These are phyloP conservation scores for Melanotaenia parkinsoni DNA, from an alignment of 2,797 vertebrate species.

Conservation along the genomic window DNA sequence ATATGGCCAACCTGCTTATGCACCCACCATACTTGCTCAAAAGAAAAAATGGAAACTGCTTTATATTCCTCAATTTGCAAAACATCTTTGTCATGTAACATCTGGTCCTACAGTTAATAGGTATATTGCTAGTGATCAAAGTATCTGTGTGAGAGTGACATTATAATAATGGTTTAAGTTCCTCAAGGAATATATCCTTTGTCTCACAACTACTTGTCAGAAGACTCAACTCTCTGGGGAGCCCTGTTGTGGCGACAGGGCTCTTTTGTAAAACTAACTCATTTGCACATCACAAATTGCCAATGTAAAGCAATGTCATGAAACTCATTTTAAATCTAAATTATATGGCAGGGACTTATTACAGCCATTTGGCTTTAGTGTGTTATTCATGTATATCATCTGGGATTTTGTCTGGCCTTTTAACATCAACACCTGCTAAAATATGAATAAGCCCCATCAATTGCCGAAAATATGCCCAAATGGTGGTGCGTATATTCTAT, in stretches of 20 bases:
- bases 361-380: constrained; percentile 34
- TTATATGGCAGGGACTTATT: constrained; percentile 20
- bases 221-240: constrained; percentile 27
- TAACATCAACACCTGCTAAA: constrained; percentile 16
- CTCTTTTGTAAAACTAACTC: constrained; percentile 33
- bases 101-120: constrained; percentile 38
- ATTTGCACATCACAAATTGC: constrained; percentile 24
- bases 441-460: constrained; percentile 10
- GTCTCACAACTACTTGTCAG: constrained; percentile 21
- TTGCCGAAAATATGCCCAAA: not conserved
- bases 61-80: constrained; percentile 49
- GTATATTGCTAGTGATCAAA: constrained; percentile 40
- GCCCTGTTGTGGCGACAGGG: constrained; percentile 20
- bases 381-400: constrained; percentile 25
- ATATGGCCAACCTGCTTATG: constrained; percentile 40
- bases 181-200: constrained; percentile 20
- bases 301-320: not conserved
- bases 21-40: not conserved
- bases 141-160: constrained; percentile 4
- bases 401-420: constrained; percentile 13
- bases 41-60: constrained; percentile 11
- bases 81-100: constrained; percentile 43
- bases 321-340: not conserved
- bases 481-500: too few relatives aligned
- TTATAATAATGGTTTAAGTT: constrained; percentile 32